phyloP scores from a whole-genome alignment of 2,113 vertebrate genomes.

The Lanius collurio region DNA sequence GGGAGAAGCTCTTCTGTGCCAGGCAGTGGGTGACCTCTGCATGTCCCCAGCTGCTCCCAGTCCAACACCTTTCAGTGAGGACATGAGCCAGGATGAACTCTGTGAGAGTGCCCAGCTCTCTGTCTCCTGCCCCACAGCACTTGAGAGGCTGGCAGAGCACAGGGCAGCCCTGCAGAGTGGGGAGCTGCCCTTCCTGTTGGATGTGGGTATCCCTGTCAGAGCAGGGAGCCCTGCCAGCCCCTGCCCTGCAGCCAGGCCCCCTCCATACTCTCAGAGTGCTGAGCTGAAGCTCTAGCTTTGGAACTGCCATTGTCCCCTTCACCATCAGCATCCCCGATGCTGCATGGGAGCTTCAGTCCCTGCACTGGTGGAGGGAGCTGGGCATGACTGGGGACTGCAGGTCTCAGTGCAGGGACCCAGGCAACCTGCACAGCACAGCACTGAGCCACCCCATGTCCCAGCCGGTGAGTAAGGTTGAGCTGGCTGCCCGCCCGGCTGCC shows the following conservation, averaged over 20 bases:
- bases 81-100: background rate
- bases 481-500: background rate
- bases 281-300: background rate
- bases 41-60: background rate
- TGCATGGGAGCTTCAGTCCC: background rate
- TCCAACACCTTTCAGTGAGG: background rate
- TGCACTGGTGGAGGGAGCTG: fast-evolving
- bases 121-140: fast-evolving
- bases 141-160: fast-evolving
- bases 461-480: background rate
- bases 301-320: background rate
- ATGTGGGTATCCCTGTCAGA: background rate
- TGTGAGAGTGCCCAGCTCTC: background rate
- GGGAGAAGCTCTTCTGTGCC: background rate
- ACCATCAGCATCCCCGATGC: fast-evolving
- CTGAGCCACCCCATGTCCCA: background rate
- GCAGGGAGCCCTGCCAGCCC: background rate
- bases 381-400: background rate
- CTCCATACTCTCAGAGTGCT: background rate
- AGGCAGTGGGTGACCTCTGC: background rate
- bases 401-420: background rate
- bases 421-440: background rate
- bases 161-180: background rate
- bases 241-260: background rate
- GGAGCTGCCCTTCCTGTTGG: background rate